Evolutionary conservation across 2,888 invertebrate species (phyloP), one percentile per base, ranked within the genome.

Genomic region (Malthinus flaveolus): DNA sequence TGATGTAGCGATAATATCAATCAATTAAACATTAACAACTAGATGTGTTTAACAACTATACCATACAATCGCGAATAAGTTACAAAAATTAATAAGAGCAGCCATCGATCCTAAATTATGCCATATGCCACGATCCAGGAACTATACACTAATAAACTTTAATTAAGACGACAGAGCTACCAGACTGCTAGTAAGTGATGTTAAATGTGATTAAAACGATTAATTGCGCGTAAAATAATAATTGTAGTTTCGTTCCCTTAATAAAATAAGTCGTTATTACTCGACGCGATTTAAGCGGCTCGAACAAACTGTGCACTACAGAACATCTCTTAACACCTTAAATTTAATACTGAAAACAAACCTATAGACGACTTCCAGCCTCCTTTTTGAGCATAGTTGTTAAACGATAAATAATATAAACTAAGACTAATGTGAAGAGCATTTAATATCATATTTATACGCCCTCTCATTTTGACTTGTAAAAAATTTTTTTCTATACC

Each of bases 1-100:
- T 61, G 63, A 64, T 61, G 63, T 61, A 56, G 52, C 12, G 51
- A 62, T 64, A 64, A 64, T 64, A 64, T 64, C 63, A 64, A 47
- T 61, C 42, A 56, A 56, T 56, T 59, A 59, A 36, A 48, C 32
- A 48, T 39, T 51, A 60, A 44, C 46, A 51, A 23, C 33, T 49
- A 49, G 53, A 13, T 35, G 46, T 39, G 54, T 57, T 54, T 53
- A 61, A 61, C 57, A 57, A 57, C 61, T 57, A 57, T 57, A 11
- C 56, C 57, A 50, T 53, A 57, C 33, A n/a, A 47, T 52, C 32
- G 33, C 11, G 15, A 37, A 54, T 50, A 48, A 59, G 51, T 54
- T 48, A 53, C 46, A 32, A 53, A 49, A 56, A 45, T 61, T 61
- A 61, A 61, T 56, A 23, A 23, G 57, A 61, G 60, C 56, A 44